phyloP scores from a whole-genome alignment of 2,113 vertebrate species.

The Gracilinanus agilis region DNA sequence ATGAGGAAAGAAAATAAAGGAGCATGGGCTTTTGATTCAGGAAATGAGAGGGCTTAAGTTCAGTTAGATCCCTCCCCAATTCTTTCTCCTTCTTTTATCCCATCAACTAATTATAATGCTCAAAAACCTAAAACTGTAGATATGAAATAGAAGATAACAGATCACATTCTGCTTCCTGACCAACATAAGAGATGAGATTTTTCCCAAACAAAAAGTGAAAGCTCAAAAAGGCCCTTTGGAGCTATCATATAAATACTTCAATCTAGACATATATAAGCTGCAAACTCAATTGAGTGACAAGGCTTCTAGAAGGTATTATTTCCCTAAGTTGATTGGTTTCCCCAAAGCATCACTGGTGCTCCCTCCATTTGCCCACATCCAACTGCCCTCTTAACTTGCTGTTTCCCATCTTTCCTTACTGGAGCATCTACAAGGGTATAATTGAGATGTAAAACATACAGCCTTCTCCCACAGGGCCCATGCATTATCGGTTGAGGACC shows the following conservation, averaged over 20 bases:
- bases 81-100: neutral
- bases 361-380: neutral
- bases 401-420: neutral
- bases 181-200: neutral
- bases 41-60: neutral
- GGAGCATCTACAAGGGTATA: neutral
- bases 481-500: neutral
- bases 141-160: neutral
- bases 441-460: neutral
- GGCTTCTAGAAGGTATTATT: neutral
- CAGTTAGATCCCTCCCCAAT: neutral
- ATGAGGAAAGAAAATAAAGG: neutral
- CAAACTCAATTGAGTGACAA: neutral
- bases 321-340: neutral
- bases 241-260: neutral
- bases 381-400: neutral
- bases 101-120: neutral
- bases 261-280: neutral
- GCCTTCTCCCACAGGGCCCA: neutral
- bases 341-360: neutral
- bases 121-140: neutral
- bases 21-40: neutral
- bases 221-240: neutral
- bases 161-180: neutral
- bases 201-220: neutral